Evolutionary conservation across 2,888 invertebrate genomes (phyloP).

Genomic region (Opisthograptis luteolata): DNA sequence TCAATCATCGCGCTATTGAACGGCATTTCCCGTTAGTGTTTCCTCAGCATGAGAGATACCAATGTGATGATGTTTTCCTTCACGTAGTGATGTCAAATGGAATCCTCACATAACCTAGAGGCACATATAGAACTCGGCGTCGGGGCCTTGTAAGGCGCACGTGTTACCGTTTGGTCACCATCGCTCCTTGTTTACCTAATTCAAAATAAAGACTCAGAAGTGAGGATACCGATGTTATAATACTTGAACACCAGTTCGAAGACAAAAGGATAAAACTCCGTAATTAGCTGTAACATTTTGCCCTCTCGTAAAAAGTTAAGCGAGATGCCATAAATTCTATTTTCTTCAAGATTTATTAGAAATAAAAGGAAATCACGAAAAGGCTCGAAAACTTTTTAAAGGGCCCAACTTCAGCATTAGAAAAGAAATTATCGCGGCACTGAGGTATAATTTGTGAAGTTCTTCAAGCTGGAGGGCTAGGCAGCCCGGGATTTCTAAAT

Average conservation of each 20-base stretch:
- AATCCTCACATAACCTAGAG: no score
- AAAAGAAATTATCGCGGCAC: slow-evolving; percentile 69
- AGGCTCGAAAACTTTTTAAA: slow-evolving; percentile 58
- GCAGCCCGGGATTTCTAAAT: slow-evolving; percentile 6
- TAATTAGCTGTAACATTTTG: slow-evolving; percentile 17
- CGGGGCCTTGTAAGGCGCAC: no score
- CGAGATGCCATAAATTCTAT: slow-evolving; percentile 58
- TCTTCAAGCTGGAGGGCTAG: slow-evolving; percentile 40
- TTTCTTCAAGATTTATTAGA: slow-evolving; percentile 60
- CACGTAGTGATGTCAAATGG: no score
- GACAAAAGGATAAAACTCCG: background rate
- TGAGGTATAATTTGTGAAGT: slow-evolving; percentile 68
- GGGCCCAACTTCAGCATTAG: slow-evolving; percentile 67
- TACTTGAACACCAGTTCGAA: background rate
- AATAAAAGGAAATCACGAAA: slow-evolving; percentile 60
- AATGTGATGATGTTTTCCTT: no score
- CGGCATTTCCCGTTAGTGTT: no score
- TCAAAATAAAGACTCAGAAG: no score
- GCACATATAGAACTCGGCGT: no score
- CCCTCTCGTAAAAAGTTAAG: slow-evolving; percentile 46
- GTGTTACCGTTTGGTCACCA: no score
- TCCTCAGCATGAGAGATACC: no score
- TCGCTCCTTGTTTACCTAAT: no score
- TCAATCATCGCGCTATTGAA: no score
- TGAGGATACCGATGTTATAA: background rate